These are phyloP conservation scores for Rissa tridactyla DNA, from an alignment of 2,113 vertebrate species.

Conservation along the genomic window DNA sequence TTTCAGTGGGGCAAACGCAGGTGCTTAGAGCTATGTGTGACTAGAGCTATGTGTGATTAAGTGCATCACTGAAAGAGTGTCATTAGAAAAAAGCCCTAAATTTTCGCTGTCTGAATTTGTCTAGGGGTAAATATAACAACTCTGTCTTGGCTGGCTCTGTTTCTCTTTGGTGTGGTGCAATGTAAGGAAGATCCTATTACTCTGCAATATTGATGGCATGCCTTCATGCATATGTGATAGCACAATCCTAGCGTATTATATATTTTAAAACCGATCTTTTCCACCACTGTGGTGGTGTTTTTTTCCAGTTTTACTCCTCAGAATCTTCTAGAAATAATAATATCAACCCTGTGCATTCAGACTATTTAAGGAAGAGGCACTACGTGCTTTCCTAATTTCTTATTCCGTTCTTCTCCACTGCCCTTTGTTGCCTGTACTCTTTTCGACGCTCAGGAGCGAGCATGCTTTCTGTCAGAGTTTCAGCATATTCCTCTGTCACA, in stretches of 20 bases:
- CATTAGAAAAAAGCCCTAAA: background rate
- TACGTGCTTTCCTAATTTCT: background rate
- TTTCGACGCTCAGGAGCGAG: background rate
- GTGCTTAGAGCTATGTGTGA: background rate
- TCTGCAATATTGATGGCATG: background rate
- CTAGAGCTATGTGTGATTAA: background rate
- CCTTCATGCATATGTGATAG: background rate
- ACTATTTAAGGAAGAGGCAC: background rate
- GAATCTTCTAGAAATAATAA: background rate
- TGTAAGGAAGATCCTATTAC: background rate
- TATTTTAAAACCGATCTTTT: background rate
- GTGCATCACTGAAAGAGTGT: background rate
- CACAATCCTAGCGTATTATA: background rate
- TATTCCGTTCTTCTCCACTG: background rate
- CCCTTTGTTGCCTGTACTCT: background rate
- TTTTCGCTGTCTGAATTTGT: background rate
- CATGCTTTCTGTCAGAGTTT: conserved; percentile 16
- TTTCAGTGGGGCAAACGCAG: background rate
- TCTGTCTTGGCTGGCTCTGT: background rate
- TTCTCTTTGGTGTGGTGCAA: background rate
- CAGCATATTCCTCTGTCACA: conserved; percentile 8
- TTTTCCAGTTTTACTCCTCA: background rate
- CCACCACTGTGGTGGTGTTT: background rate
- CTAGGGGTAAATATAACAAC: background rate
- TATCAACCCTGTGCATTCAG: background rate